Percentiles rank a stretch among this genome's conserved stretches.
phyloP scores from a whole-genome alignment of 2,888 invertebrate species.

The Achlya flavicornis region DNA sequence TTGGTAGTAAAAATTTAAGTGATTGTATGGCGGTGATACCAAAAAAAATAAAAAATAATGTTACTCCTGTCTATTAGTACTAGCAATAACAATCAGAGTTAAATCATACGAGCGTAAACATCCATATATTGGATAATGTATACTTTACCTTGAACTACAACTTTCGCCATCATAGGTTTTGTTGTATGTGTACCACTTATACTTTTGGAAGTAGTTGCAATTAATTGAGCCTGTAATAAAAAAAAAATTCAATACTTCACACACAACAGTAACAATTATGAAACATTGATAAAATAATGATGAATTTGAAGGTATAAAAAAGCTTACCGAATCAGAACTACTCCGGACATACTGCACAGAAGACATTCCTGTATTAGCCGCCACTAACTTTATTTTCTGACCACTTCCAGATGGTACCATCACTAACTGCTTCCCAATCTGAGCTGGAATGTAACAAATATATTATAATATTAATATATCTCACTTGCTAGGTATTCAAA shows the following conservation, averaged over 20 bases:
- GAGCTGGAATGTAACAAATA: slow-evolving; percentile 52
- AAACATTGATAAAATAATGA: too few relatives aligned
- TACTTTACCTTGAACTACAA: slow-evolving; percentile 64
- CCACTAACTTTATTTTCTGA: slow-evolving; percentile 69
- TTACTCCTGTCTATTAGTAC: too few relatives aligned
- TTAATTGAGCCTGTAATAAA: slow-evolving; percentile 58
- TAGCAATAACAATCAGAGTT: too few relatives aligned
- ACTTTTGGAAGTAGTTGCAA: slow-evolving; percentile 42
- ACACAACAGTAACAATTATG: too few relatives aligned
- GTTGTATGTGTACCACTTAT: slow-evolving; percentile 31
- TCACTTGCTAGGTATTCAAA: neutral
- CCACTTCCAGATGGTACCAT: slow-evolving; percentile 64
- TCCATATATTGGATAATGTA: neutral
- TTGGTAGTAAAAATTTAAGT: too few relatives aligned
- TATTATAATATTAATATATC: neutral
- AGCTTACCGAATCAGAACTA: slow-evolving; percentile 53
- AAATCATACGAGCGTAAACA: too few relatives aligned
- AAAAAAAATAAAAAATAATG: too few relatives aligned
- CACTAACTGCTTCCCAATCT: slow-evolving; percentile 72
- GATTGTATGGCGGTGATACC: too few relatives aligned
- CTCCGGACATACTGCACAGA: slow-evolving; percentile 57
- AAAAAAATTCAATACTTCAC: slow-evolving; percentile 1
- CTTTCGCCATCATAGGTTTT: slow-evolving; percentile 63
- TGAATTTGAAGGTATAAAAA: too few relatives aligned
- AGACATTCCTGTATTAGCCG: slow-evolving; percentile 36